Conservation (phyloP, 2,888 invertebrate genomes). For the Steinernema hermaphroditum region DNA sequence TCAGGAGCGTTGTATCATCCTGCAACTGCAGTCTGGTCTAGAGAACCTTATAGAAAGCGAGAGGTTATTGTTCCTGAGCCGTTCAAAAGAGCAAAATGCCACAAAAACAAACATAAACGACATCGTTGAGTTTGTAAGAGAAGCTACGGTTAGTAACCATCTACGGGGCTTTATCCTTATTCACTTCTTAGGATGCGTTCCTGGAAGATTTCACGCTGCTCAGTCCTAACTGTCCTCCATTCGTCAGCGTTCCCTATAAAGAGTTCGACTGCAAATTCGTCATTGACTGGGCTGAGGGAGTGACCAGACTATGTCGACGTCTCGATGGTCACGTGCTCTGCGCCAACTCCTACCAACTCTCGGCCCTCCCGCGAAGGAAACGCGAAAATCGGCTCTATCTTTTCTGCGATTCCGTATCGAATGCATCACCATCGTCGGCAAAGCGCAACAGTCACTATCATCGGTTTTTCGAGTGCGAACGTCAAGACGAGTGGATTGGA, state of each 20-base stretch:
- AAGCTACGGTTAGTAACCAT: background rate
- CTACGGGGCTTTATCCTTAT: background rate
- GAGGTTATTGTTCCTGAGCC: constrained; percentile 37
- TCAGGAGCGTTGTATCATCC: constrained; percentile 33
- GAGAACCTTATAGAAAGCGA: constrained; percentile 40
- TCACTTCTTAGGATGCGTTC: background rate
- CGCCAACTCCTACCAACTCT: constrained; percentile 7
- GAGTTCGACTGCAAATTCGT: constrained; percentile 17
- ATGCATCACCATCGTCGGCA: background rate
- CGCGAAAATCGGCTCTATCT: background rate
- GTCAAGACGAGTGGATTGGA: constrained; percentile 24
- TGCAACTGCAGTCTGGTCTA: constrained; percentile 36
- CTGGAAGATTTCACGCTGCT: background rate
- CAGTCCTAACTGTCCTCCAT: background rate
- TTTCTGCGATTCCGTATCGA: background rate
- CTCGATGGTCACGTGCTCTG: constrained; percentile 13
- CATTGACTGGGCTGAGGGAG: constrained; percentile 19
- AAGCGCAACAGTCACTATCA: background rate
- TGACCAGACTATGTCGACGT: background rate
- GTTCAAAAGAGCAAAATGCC: constrained; percentile 2
- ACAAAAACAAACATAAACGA: constrained; percentile 5
- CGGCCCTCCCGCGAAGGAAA: background rate
- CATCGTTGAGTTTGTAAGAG: constrained; percentile 2
- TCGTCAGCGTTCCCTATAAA: background rate
- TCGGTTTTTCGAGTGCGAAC: background rate